A percentile compares a stretch with the other conserved stretches of the same genome.
Evolutionary conservation across 2,113 vertebrate genomes (phyloP).

Genomic region (Sitta europaea): DNA sequence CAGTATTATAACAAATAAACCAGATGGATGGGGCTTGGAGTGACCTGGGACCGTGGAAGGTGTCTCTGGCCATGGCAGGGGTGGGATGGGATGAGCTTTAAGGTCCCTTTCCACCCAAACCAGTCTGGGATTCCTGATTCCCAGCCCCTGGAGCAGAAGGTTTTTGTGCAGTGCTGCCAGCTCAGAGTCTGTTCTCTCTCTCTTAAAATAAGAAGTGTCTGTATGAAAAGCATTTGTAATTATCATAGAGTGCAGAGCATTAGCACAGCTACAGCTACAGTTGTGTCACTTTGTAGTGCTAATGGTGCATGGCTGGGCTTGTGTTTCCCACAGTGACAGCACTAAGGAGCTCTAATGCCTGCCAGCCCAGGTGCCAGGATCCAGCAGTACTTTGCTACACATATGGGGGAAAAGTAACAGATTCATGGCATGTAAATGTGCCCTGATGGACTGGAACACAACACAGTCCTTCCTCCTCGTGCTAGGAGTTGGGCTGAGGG

Average conservation of each 20-base stretch:
- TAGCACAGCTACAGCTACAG: constrained; percentile 10
- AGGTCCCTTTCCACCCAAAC: not conserved
- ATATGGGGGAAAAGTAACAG: not conserved
- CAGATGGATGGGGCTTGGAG: not conserved
- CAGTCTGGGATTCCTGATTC: not conserved
- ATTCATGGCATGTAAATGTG: not conserved
- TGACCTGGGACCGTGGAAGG: not conserved
- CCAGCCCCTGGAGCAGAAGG: not conserved
- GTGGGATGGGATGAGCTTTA: not conserved
- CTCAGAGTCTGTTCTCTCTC: not conserved
- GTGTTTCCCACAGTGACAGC: not conserved
- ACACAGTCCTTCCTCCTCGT: not conserved
- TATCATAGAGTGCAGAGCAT: constrained; percentile 19
- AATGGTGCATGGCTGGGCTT: not conserved
- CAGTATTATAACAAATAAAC: not conserved
- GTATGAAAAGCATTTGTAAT: constrained; percentile 40
- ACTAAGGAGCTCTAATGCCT: not conserved
- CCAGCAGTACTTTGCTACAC: not conserved
- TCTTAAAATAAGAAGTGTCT: not conserved
- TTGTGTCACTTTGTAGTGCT: constrained; percentile 54
- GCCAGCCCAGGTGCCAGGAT: not conserved
- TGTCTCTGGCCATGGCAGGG: not conserved
- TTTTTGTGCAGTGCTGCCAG: not conserved
- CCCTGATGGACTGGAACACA: not conserved
- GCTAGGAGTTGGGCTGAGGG: not conserved